These are phyloP conservation scores for Masticophis lateralis DNA, from an alignment of 2,797 vertebrate species.

Conservation along the genomic window DNA sequence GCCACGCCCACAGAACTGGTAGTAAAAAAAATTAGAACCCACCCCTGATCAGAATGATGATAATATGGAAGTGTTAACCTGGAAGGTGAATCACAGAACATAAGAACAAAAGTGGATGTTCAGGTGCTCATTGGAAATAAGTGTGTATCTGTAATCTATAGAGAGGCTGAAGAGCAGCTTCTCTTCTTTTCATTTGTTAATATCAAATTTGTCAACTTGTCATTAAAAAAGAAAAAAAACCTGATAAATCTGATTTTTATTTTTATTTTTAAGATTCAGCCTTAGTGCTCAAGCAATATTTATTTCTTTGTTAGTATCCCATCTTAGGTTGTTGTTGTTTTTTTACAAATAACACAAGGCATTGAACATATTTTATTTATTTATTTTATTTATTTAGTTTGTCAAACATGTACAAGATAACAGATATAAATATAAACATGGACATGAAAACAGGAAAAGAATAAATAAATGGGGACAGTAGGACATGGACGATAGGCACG, in stretches of 20 bases:
- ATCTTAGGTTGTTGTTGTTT: neutral
- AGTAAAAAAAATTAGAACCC: too few relatives aligned
- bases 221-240: neutral
- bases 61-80: constrained; percentile 7
- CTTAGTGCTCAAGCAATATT: neutral
- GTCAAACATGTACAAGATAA: too few relatives aligned
- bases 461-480: too few relatives aligned
- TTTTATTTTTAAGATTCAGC: neutral
- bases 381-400: too few relatives aligned
- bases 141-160: neutral
- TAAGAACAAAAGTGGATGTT: neutral
- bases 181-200: neutral
- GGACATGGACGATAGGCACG: too few relatives aligned
- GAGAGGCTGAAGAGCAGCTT: neutral
- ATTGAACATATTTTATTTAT: neutral
- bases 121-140: neutral
- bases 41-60: constrained; percentile 1
- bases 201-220: neutral
- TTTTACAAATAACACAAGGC: neutral
- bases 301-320: neutral
- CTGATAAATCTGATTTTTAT: too few relatives aligned
- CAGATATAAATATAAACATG: too few relatives aligned
- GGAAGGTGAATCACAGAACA: neutral
- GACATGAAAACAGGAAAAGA: too few relatives aligned
- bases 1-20: too few relatives aligned